A percentile compares a stretch with the other conserved stretches of the same genome.
phyloP scores from a whole-genome alignment of 2,113 vertebrate genomes.

The Columba janthina region DNA sequence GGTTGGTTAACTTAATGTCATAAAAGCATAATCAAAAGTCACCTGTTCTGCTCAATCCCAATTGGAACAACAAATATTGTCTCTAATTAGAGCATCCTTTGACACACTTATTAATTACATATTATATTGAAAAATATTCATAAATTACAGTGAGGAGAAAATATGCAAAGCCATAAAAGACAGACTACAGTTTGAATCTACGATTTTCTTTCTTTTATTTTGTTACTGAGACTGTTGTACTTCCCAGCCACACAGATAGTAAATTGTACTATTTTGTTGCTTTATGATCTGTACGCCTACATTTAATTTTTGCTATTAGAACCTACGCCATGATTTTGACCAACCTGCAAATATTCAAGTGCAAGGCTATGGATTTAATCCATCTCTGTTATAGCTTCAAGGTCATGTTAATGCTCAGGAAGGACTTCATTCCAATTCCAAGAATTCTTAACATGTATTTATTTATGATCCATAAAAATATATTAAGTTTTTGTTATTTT shows the following conservation, averaged over 20 bases:
- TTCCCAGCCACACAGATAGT: background rate
- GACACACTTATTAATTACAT: background rate
- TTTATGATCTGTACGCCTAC: background rate
- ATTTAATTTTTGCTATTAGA: background rate
- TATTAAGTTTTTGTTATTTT: accelerated
- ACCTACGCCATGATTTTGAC: background rate
- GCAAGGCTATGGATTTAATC: background rate
- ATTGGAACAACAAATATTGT: background rate
- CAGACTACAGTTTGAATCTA: background rate
- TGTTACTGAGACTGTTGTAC: background rate
- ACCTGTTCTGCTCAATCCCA: background rate
- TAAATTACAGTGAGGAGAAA: background rate
- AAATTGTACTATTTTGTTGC: background rate
- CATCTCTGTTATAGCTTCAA: background rate
- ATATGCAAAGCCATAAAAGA: background rate
- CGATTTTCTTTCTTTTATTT: background rate
- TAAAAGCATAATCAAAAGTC: background rate
- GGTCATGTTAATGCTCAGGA: background rate
- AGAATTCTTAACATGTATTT: background rate
- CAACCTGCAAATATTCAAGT: background rate
- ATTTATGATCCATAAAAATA: background rate
- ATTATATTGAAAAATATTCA: background rate
- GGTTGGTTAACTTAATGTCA: background rate
- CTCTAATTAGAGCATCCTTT: background rate
- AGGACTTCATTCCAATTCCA: background rate